Conservation (phyloP, 2,888 invertebrate species). For the Apotomis turbidana region DNA sequence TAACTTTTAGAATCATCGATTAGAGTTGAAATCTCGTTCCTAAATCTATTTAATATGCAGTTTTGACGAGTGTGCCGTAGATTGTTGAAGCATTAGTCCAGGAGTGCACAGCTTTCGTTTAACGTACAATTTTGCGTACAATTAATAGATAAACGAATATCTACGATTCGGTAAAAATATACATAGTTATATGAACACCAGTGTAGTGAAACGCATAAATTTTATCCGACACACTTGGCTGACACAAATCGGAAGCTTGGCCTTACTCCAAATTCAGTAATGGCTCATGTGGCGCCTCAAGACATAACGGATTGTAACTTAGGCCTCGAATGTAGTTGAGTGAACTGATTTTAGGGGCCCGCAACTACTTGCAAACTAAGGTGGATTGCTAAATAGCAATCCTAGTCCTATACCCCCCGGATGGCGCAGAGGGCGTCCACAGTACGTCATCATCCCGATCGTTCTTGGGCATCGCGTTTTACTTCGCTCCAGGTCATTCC, state of each 20-base stretch:
- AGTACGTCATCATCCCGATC: too few relatives aligned
- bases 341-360: constrained; percentile 4
- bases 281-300: constrained; percentile 41
- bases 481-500: too few relatives aligned
- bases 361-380: background rate
- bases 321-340: constrained; percentile 27
- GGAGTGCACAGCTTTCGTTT: too few relatives aligned
- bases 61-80: too few relatives aligned
- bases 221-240: constrained; percentile 42
- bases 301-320: constrained; percentile 44
- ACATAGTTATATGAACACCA: constrained; percentile 7
- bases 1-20: too few relatives aligned
- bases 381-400: background rate
- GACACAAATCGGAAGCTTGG: constrained; percentile 42
- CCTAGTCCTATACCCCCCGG: background rate
- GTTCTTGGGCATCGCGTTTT: too few relatives aligned
- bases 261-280: constrained; percentile 40
- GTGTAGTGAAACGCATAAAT: constrained; percentile 42
- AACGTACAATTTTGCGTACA: background rate
- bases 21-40: too few relatives aligned
- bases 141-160: background rate
- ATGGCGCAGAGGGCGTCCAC: too few relatives aligned
- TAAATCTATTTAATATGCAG: too few relatives aligned
- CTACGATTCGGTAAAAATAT: constrained; percentile 7
- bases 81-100: too few relatives aligned